Evolutionary conservation across 2,797 vertebrate species (phyloP).

Genomic region (Pseudochirops corinnae): DNA sequence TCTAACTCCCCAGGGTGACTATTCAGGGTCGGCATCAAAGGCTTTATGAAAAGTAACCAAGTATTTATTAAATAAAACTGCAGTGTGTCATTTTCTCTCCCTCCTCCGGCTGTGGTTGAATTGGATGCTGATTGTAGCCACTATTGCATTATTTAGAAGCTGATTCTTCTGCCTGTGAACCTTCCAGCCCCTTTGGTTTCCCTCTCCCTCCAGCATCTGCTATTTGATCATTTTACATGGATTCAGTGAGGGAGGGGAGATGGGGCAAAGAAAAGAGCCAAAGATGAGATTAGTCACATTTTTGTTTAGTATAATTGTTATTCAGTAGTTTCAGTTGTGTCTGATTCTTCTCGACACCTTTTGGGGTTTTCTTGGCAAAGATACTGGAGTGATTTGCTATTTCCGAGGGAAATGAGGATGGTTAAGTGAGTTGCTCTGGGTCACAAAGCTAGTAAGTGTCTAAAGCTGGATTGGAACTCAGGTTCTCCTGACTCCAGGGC

Average conservation of each 20-base stretch:
- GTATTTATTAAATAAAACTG: neutral
- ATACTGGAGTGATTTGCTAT: neutral
- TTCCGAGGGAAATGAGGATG: neutral
- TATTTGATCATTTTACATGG: neutral
- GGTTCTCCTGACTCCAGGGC: neutral
- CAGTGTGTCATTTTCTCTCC: neutral
- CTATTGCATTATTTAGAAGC: slow-evolving; percentile 31
- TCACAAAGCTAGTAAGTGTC: neutral
- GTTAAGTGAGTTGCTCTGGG: neutral
- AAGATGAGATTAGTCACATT: neutral
- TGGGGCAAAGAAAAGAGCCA: neutral
- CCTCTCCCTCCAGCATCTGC: neutral
- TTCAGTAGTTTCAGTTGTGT: neutral
- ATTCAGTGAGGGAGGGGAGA: neutral
- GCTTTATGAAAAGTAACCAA: neutral
- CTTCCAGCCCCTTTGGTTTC: neutral
- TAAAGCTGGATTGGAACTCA: neutral
- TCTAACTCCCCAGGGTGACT: neutral
- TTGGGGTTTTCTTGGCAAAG: neutral
- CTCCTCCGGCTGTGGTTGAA: neutral
- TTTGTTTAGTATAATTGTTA: neutral
- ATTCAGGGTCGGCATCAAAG: slow-evolving; percentile 26
- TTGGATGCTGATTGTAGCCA: slow-evolving; percentile 25
- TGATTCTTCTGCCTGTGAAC: neutral
- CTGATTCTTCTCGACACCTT: neutral